Conservation (phyloP, 1,140 invertebrate species). For the Plodia interpunctella region DNA sequence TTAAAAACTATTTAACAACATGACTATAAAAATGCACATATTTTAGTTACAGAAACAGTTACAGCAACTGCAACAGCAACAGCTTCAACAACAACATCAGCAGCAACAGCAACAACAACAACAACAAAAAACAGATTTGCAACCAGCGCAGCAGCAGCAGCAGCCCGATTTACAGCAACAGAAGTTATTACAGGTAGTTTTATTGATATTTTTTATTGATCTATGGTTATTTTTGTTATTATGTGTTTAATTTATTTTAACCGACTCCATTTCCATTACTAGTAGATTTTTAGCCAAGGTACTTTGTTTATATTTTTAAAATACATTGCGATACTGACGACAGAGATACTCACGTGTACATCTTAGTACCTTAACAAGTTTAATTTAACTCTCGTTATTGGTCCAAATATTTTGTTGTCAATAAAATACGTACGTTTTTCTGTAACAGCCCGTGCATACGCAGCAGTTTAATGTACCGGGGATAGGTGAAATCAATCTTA, state of each 20-base stretch:
- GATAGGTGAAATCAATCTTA: slow-evolving; percentile 66
- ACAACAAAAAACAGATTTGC: slow-evolving; percentile 37
- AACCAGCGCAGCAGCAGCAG: slow-evolving; percentile 45
- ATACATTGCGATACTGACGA: too few species aligned
- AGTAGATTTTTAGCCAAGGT: too few species aligned
- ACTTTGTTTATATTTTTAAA: too few species aligned
- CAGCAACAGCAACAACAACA: slow-evolving; percentile 43
- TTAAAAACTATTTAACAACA: too few species aligned
- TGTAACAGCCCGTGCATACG: slow-evolving; percentile 50
- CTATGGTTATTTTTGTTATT: too few species aligned
- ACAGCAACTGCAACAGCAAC: slow-evolving; percentile 57
- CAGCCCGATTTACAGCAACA: slow-evolving; percentile 65
- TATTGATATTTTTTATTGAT: neutral
- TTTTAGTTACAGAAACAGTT: slow-evolving; percentile 57
- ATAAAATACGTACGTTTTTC: slow-evolving; percentile 7
- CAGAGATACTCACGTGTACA: too few species aligned
- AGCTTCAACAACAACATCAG: slow-evolving; percentile 53
- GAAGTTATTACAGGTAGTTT: slow-evolving; percentile 63
- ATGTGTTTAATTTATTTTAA: too few species aligned
- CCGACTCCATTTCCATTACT: too few species aligned
- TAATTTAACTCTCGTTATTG: neutral
- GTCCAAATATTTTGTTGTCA: neutral
- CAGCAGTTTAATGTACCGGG: slow-evolving; percentile 68
- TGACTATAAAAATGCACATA: neutral
- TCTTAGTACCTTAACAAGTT: neutral